Percentiles rank a stretch among this genome's conserved stretches.
Evolutionary conservation across 1,140 invertebrate genomes (phyloP).

Genomic region (Drosophila oshimai): DNA sequence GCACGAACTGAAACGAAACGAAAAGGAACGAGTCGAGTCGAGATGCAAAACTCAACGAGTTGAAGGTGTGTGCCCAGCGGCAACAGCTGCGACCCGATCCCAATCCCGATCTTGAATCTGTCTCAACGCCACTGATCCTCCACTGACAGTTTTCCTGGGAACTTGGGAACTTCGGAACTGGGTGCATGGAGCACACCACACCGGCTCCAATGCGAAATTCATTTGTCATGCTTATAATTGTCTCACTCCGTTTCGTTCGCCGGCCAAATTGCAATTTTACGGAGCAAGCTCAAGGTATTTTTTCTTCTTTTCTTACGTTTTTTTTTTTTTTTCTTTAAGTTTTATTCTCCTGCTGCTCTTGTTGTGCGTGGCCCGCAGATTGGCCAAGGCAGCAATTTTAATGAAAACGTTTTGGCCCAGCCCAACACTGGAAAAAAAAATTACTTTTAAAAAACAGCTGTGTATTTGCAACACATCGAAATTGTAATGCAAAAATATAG

Average conservation of each 20-base stretch:
- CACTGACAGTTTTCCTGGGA: slow-evolving; percentile 67
- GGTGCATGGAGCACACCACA: slow-evolving; percentile 4
- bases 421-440: slow-evolving; percentile 22
- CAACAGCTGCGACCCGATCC: slow-evolving; percentile 55
- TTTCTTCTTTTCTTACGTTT: too few relatives aligned
- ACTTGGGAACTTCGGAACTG: not conserved
- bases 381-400: slow-evolving; percentile 69
- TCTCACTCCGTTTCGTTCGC: slow-evolving; percentile 58
- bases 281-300: slow-evolving; percentile 17
- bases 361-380: slow-evolving; percentile 45
- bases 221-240: slow-evolving; percentile 82
- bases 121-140: slow-evolving; percentile 29
- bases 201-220: slow-evolving; percentile 72
- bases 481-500: too few relatives aligned
- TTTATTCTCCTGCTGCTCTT: slow-evolving; percentile 12
- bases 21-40: not conserved
- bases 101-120: slow-evolving; percentile 31
- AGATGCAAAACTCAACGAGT: slow-evolving; percentile 28
- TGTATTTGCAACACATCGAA: too few relatives aligned
- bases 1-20: slow-evolving; percentile 17
- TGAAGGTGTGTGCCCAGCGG: slow-evolving; percentile 64
- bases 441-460: too few relatives aligned
- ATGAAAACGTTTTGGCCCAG: slow-evolving; percentile 73
- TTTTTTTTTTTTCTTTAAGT: slow-evolving; percentile 13
- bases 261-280: slow-evolving; percentile 66